Conservation (phyloP, 2,797 vertebrate species). For the Nasua narica region DNA sequence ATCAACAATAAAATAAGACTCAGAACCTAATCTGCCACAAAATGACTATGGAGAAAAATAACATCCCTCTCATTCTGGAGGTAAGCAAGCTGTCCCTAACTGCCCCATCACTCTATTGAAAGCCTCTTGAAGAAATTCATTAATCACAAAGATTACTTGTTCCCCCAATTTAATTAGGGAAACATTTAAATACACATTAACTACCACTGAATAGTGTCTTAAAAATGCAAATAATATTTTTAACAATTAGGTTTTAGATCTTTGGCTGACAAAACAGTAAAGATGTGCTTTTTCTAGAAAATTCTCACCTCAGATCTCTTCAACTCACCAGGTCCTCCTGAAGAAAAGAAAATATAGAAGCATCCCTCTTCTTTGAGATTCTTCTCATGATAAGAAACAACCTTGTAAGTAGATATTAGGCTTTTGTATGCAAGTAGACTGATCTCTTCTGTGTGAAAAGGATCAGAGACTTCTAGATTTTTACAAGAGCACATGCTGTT, state of each 20-base stretch:
- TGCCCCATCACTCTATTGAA: background rate
- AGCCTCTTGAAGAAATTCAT: constrained; percentile 35
- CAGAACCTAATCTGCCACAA: background rate
- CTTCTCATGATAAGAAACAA: background rate
- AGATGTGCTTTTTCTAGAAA: background rate
- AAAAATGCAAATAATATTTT: constrained; percentile 30
- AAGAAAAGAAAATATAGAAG: background rate
- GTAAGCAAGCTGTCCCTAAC: background rate
- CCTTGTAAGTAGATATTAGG: background rate
- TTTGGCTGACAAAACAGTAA: background rate
- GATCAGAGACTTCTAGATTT: background rate
- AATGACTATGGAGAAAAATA: constrained; percentile 5
- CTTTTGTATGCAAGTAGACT: background rate
- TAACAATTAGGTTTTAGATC: constrained; percentile 18
- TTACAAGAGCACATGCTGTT: background rate
- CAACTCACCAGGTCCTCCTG: background rate
- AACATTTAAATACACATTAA: constrained; percentile 60
- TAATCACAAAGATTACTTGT: constrained; percentile 41
- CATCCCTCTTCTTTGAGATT: background rate
- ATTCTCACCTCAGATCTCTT: background rate
- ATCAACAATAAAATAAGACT: constrained; percentile 32
- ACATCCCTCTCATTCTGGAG: background rate
- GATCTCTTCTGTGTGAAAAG: background rate
- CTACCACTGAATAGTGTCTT: background rate
- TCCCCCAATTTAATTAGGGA: constrained; percentile 51